Percentiles rank a stretch among this genome's conserved stretches.
phyloP scores from a whole-genome alignment of 2,888 invertebrate species.

The Desoria tigrina region DNA sequence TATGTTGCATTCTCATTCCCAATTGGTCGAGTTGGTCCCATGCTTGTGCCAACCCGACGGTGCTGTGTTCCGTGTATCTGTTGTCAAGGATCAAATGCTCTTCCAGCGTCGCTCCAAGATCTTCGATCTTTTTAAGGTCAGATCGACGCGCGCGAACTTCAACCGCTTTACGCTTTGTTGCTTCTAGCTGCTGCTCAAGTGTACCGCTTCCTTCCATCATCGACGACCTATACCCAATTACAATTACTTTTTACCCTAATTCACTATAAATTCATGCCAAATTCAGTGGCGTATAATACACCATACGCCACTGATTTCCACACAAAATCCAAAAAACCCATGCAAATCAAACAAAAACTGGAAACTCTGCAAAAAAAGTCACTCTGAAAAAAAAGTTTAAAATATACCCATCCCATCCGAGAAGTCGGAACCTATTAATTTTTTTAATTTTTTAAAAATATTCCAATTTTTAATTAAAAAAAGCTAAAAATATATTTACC shows the following conservation, averaged over 20 bases:
- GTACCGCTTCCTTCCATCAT: conserved; percentile 99
- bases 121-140: conserved; percentile 94
- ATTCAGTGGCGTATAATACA: conserved; percentile 57
- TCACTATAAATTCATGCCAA: conserved; percentile 27
- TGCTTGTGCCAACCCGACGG: conserved; percentile 63
- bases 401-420: conserved; percentile 75
- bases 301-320: conserved; percentile 56
- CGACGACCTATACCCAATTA: conserved; percentile 70
- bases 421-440: conserved; percentile 65
- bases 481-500: conserved; percentile 63
- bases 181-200: conserved; percentile 95
- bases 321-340: too few relatives aligned
- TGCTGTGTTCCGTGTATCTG: conserved; percentile 91
- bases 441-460: neutral
- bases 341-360: conserved; percentile 1
- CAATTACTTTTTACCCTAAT: too few relatives aligned
- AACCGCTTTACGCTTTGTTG: conserved; percentile 86
- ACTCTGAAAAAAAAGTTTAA: conserved; percentile 53
- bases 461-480: neutral
- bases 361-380: conserved; percentile 19
- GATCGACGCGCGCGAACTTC: conserved; percentile 92
- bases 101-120: conserved; percentile 90
- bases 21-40: conserved; percentile 99
- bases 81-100: conserved; percentile 97
- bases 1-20: conserved; percentile 99